A percentile compares a stretch with the other conserved stretches of the same genome.
Conservation (phyloP, 1,140 invertebrate genomes). For the Trichogramma pretiosum region DNA sequence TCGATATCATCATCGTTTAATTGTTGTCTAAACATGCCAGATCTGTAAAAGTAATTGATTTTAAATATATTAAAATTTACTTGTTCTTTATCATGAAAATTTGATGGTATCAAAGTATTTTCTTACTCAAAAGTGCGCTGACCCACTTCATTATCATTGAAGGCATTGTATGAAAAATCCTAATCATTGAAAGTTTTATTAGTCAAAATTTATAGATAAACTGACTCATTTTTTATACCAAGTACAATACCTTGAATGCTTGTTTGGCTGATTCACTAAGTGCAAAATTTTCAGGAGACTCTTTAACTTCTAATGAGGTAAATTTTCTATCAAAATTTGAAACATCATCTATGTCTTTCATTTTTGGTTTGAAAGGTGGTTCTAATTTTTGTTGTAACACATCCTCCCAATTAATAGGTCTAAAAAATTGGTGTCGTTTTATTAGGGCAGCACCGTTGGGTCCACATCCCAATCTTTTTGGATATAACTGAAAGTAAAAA, state of each 20-base stretch:
- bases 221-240: background rate
- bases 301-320: slow-evolving; percentile 91
- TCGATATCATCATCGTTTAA: slow-evolving; percentile 35
- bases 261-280: slow-evolving; percentile 91
- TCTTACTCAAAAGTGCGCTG: too few species aligned
- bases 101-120: too few species aligned
- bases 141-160: too few species aligned
- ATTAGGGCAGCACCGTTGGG: slow-evolving; percentile 75
- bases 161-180: slow-evolving; percentile 97
- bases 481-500: too few species aligned
- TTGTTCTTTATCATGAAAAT: too few species aligned
- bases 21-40: slow-evolving; percentile 27
- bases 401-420: slow-evolving; percentile 86
- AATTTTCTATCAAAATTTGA: slow-evolving; percentile 98
- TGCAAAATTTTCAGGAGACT: slow-evolving; percentile 91
- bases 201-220: too few species aligned
- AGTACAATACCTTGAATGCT: slow-evolving; percentile 71
- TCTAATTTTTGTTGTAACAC: slow-evolving; percentile 72
- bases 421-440: slow-evolving; percentile 85
- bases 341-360: slow-evolving; percentile 88
- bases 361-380: slow-evolving; percentile 80
- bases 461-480: slow-evolving; percentile 66
- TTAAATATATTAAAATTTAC: slow-evolving; percentile 5
- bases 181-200: too few species aligned
- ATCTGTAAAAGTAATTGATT: slow-evolving; percentile 20